These are phyloP conservation scores for Pemphigus obesinymphae DNA, from an alignment of 1,140 invertebrate genomes.

Conservation along the genomic window DNA sequence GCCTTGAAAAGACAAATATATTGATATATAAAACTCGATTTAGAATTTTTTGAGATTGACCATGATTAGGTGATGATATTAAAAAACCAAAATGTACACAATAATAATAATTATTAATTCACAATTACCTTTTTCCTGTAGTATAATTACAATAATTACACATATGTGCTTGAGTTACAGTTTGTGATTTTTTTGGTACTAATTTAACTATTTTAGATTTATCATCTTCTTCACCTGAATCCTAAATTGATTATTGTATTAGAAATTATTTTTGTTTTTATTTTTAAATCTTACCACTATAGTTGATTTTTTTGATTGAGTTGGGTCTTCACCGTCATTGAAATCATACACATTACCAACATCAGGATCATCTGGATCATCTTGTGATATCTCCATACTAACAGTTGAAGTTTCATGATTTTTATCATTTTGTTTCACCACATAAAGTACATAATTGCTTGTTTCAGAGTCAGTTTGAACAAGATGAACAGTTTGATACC, in stretches of 20 bases:
- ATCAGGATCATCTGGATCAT: slow-evolving; percentile 60
- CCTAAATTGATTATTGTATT: slow-evolving; percentile 47
- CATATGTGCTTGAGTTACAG: slow-evolving; percentile 67
- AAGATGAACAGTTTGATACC: slow-evolving; percentile 79
- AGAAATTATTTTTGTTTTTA: not conserved
- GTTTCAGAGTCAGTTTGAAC: slow-evolving; percentile 74
- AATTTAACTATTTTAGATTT: slow-evolving; percentile 65
- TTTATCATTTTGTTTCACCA: slow-evolving; percentile 65
- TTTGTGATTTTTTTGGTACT: slow-evolving; percentile 65
- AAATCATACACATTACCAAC: slow-evolving; percentile 62
- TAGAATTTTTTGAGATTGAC: too few relatives aligned
- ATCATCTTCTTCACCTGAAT: slow-evolving; percentile 67
- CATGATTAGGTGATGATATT: too few relatives aligned
- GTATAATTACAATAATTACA: slow-evolving; percentile 89
- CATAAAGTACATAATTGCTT: slow-evolving; percentile 84
- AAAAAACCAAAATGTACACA: too few relatives aligned
- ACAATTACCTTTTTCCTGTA: slow-evolving; percentile 71
- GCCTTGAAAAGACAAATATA: too few relatives aligned
- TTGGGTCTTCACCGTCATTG: slow-evolving; percentile 60
- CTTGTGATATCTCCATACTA: slow-evolving; percentile 49
- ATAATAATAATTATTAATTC: too few relatives aligned
- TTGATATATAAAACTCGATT: too few relatives aligned
- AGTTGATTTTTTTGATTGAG: slow-evolving; percentile 47
- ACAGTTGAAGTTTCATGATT: slow-evolving; percentile 54
- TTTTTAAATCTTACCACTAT: slow-evolving; percentile 13